A percentile compares a stretch with the other conserved stretches of the same genome.
Evolutionary conservation across 2,113 vertebrate species (phyloP).

Genomic region (Pungitius pungitius): DNA sequence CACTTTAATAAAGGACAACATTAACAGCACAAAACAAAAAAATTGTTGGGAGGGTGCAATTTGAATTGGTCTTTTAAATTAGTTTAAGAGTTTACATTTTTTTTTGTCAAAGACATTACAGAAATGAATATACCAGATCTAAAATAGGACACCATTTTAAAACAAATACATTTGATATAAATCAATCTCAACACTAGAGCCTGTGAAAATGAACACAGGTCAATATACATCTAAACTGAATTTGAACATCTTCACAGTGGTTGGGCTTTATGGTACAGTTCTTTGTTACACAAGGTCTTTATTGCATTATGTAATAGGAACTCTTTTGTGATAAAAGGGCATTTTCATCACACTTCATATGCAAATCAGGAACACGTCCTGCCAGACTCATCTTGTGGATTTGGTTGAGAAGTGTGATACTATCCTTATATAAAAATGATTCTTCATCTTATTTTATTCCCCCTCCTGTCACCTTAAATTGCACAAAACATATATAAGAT

Average conservation of each 20-base stretch:
- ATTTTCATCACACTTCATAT: not conserved
- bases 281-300: not conserved
- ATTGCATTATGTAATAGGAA: not conserved
- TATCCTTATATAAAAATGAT: not conserved
- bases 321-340: not conserved
- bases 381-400: not conserved
- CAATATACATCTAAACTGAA: not conserved
- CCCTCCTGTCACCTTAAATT: conserved; percentile 9
- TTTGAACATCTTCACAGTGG: not conserved
- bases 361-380: not conserved
- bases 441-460: conserved; percentile 21
- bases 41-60: not conserved
- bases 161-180: not conserved
- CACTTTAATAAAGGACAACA: not conserved
- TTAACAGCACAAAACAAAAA: not conserved
- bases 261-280: not conserved
- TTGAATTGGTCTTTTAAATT: not conserved
- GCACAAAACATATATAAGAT: conserved; percentile 24
- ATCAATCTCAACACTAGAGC: not conserved
- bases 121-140: not conserved
- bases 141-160: not conserved
- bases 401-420: not conserved
- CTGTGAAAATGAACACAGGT: not conserved
- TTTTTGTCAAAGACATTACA: not conserved
- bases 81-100: not conserved